A percentile compares a stretch with the other conserved stretches of the same genome.
These are phyloP conservation scores for human DNA, from an alignment of 2,113 vertebrate genomes.

Conservation along the genomic window GRCh38 chr2:185889001-185889500, in stretches of 20 bases:
- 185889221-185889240: not conserved
- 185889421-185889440: not conserved
- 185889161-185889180: not conserved
- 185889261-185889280: not conserved
- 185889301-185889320: not conserved
- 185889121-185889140: too few species aligned
- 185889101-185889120: too few species aligned
- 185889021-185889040: too few species aligned
- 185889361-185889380: not conserved
- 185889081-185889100: too few species aligned
- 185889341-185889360: not conserved
- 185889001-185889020: too few species aligned
- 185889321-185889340: not conserved
- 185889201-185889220: not conserved
- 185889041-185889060: too few species aligned
- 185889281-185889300: not conserved
- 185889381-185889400: not conserved
- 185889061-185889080: too few species aligned
- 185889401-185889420: not conserved
- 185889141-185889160: not conserved
- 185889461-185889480: not conserved
- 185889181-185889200: not conserved
- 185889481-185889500: not conserved
- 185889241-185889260: not conserved
- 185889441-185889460: not conserved